Evolutionary conservation across 2,113 vertebrate genomes (phyloP).

Genomic region (Acanthochromis polyacanthus): DNA sequence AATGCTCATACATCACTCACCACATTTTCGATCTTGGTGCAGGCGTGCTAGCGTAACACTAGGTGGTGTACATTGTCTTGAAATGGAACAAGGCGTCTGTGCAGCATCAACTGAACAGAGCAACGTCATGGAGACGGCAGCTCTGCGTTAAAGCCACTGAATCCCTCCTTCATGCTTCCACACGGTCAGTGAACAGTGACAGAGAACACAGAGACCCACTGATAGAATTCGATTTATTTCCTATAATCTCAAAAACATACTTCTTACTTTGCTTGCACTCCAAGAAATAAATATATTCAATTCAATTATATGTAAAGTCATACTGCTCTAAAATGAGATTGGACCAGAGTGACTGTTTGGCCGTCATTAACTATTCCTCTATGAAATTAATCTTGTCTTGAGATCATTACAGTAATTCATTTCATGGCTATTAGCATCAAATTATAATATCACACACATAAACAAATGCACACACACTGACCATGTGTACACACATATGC

Average conservation of each 20-base stretch:
- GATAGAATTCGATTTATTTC: conserved; percentile 91
- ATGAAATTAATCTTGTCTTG: conserved; percentile 44
- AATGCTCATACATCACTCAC: not conserved
- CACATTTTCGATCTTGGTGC: not conserved
- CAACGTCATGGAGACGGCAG: conserved; percentile 1
- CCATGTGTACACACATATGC: conserved; percentile 48
- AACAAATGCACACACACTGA: conserved; percentile 56
- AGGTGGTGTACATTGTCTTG: conserved; percentile 38
- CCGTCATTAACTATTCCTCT: conserved; percentile 24
- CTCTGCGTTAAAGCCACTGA: not conserved
- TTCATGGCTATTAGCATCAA: conserved; percentile 67
- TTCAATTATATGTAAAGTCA: conserved; percentile 68
- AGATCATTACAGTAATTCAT: conserved; percentile 59
- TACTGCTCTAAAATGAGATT: conserved; percentile 51
- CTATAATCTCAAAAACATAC: conserved; percentile 88
- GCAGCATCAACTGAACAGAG: not conserved
- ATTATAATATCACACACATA: conserved; percentile 62
- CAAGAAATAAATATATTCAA: conserved; percentile 84
- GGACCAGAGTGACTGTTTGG: conserved; percentile 36
- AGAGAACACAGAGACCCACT: conserved; percentile 55
- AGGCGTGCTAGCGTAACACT: conserved; percentile 9
- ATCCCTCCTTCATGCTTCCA: not conserved
- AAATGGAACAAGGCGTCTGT: not conserved
- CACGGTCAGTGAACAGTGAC: not conserved
- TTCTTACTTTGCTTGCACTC: conserved; percentile 86